Evolutionary conservation across 2,888 invertebrate species (phyloP).

Genomic region (Hemaris fuciformis): DNA sequence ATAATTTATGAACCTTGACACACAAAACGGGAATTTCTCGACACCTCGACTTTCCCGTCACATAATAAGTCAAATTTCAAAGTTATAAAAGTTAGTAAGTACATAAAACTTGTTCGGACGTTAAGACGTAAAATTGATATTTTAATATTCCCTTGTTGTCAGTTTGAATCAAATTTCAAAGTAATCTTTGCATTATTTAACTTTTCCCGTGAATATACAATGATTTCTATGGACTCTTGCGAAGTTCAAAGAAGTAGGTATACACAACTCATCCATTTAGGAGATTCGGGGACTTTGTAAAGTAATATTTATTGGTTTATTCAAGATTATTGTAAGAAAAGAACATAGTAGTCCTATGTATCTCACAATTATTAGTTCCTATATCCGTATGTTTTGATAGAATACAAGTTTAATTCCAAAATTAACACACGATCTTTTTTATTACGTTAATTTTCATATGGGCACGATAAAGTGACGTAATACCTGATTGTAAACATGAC

Average conservation of each 20-base stretch:
- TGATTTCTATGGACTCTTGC: constrained; percentile 16
- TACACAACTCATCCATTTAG: not conserved
- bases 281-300: not conserved
- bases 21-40: constrained; percentile 18
- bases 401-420: too few species aligned
- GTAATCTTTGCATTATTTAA: constrained; percentile 39
- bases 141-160: constrained; percentile 49
- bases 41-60: constrained; percentile 28
- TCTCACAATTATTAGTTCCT: too few species aligned
- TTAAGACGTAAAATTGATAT: constrained; percentile 51
- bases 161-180: constrained; percentile 47
- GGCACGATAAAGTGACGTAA: too few species aligned
- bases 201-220: constrained; percentile 29
- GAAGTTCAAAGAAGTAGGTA: not conserved
- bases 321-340: not conserved
- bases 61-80: constrained; percentile 37
- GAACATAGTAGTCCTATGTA: too few species aligned
- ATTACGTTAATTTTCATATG: too few species aligned
- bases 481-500: too few species aligned
- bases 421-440: too few species aligned
- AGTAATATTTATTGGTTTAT: not conserved
- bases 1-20: not conserved
- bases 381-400: too few species aligned
- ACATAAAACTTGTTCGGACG: constrained; percentile 37
- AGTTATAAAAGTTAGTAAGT: constrained; percentile 42